Percentiles rank a stretch among this genome's conserved stretches.
phyloP scores from a whole-genome alignment of 2,113 vertebrate species.

The Oreamnos americanus region DNA sequence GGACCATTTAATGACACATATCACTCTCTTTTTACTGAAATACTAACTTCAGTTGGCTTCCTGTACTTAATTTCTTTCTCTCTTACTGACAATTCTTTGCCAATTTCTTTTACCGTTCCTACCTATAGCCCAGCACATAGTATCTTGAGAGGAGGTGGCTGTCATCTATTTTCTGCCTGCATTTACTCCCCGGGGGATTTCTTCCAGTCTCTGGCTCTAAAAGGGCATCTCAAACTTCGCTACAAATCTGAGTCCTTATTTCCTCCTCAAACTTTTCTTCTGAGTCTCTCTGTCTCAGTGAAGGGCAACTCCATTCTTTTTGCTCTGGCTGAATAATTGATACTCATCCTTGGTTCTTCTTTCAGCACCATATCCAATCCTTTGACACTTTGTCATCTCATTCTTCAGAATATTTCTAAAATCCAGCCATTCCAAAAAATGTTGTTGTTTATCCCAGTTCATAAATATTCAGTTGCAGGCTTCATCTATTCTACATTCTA shows the following conservation, averaged over 20 bases:
- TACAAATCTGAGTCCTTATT: neutral
- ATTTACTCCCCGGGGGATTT: rapidly evolving
- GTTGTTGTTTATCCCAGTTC: neutral
- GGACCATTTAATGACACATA: neutral
- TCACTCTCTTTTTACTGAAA: neutral
- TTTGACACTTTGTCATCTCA: neutral
- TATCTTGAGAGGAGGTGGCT: neutral
- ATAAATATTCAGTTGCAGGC: neutral
- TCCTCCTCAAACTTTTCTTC: neutral
- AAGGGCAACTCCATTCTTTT: neutral
- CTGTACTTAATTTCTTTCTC: neutral
- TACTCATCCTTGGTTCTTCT: neutral
- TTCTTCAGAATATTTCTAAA: neutral
- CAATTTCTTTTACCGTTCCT: neutral
- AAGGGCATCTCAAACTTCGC: neutral
- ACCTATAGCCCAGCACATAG: neutral
- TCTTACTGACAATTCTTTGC: neutral
- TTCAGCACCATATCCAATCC: neutral
- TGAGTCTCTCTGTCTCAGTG: neutral
- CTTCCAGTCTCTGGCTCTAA: neutral
- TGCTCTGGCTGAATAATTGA: neutral
- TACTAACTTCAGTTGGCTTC: neutral
- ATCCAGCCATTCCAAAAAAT: neutral
- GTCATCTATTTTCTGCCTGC: too few species aligned
- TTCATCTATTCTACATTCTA: neutral